Base-by-base conservation (phyloP, 2,113 vertebrate species). In the Sapayoa aenigma region DNA sequence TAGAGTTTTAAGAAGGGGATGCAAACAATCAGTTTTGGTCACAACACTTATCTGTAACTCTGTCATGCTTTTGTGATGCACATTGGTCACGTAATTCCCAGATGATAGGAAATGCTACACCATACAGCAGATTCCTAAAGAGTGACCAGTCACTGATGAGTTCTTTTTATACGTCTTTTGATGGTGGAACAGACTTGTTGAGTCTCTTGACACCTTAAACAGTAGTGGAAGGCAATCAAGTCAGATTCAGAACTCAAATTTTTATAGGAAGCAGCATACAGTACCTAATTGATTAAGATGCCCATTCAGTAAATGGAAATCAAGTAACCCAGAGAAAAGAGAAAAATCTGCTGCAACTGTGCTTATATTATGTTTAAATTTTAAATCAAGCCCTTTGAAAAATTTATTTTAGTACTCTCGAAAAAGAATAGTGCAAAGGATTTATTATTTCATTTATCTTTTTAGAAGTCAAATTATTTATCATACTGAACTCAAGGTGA, bases 401-500 rank as follows among this genome's bases (percentile, higher is more conserved):
- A 49, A 9, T 67, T 11, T 49, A 19, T 52, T 73, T 30, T 39
- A 53, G 15, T 86, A 90, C 71, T 95, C 14, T 68, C 21, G 31
- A 53, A 78, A 87, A 85, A 63, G 9, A 79, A 46, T 27, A 82
- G 18, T 53, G 75, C 21, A 88, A 31, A 63, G 14, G 47, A 55
- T 82, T 95, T 87, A 46, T 90, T 25, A 81, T 73, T 71, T 75
- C 2, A 59, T 87, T 87, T 93, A 37, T 87, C 31, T 90, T 77
- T 97, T 58, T 18, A 47, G 79, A 96, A 81, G 87, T 82, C 44
- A 94, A 76, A 97, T 74, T 73, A 90, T 90, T 95, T 95, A 35
- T 42, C 56, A 27, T 83, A 56, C 56, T 86, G 62, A 94, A 71
- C 79, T 88, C 41, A 56, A 87, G 91, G 66, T 74, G 37, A 97